Base-by-base conservation (phyloP, 2,113 vertebrate genomes). In the Misgurnus anguillicaudatus region DNA sequence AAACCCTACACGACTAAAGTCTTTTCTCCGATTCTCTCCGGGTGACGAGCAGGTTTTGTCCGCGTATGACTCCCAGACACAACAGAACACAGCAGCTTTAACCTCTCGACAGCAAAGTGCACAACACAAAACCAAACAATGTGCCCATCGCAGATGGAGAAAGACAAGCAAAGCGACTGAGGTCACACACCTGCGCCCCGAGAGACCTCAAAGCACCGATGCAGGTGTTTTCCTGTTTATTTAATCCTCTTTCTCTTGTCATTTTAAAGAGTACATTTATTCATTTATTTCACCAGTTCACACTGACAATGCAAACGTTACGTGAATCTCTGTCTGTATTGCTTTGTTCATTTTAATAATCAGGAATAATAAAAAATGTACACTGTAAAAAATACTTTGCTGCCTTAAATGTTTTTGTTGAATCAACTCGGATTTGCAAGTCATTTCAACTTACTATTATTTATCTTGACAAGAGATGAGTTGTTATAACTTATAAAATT, bases 161-260 rank as follows among this genome's bases (percentile, higher is more conserved):
- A 79, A 80, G 47, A 31, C 24, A 31, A 31, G 24, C 24, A 31
- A 31, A 42, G 79, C 82, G 83, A 81, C 82, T 87, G 88, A 90
- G 89, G 90, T 91, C 90, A 89, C 89, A 88, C 90, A 93, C 92
- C 91, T 92, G 91, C 89, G 91, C 89, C 89, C 90, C 88, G 85
- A 86, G 82, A 85, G 86, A 21, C 48, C 68, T 75, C 62, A 73
- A 74, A 87, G 84, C 41, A 45, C 73, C n/a, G 72, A 66, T 79
- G 83, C 90, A 92, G 90, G 89, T 92, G 91, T 88, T 86, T 90
- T 88, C 87, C 83, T 91, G 87, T 86, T 85, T 53, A 82, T 68
- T 66, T 85, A 75, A 60, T 72, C 21, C 21, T 14, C 17, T 61
- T 45, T 36, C 55, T 57, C 53, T 84, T 58, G n/a, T 55, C 48